phyloP scores from a whole-genome alignment of 2,113 vertebrate species.

The Emydura subglobosa region DNA sequence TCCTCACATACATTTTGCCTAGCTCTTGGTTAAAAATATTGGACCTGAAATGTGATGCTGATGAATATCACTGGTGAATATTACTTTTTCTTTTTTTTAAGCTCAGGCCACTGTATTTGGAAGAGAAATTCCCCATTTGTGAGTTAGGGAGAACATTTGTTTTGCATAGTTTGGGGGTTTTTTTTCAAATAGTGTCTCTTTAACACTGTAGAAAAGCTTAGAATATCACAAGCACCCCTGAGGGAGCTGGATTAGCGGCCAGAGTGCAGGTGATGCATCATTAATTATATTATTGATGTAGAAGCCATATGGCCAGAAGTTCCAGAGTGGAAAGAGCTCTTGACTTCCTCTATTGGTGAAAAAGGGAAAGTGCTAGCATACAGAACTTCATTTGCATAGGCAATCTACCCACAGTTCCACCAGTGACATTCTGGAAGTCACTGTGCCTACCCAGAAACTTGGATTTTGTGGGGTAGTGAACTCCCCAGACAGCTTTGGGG shows the following conservation, averaged over 20 bases:
- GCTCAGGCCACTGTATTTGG: not conserved
- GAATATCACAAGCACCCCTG: not conserved
- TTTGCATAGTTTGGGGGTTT: not conserved
- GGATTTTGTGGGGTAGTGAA: not conserved
- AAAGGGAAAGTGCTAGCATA: not conserved
- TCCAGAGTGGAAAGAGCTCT: not conserved
- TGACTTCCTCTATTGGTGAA: not conserved
- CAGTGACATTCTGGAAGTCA: not conserved
- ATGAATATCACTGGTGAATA: not conserved
- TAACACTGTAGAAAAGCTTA: not conserved
- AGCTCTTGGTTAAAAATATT: not conserved
- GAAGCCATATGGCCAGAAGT: not conserved
- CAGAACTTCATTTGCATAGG: not conserved
- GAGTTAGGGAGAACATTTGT: slow-evolving; percentile 2
- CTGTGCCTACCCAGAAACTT: accelerated
- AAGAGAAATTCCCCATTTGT: slow-evolving; percentile 6
- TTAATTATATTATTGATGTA: not conserved
- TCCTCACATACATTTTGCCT: not conserved
- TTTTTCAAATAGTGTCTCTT: not conserved
- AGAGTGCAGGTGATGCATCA: not conserved
- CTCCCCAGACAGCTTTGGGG: not conserved
- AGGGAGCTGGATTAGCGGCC: not conserved
- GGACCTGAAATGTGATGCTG: not conserved
- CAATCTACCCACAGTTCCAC: not conserved
- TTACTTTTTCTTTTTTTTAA: not conserved